Conservation (phyloP, 2,797 vertebrate genomes). For the Ptychadena robeensis region DNA sequence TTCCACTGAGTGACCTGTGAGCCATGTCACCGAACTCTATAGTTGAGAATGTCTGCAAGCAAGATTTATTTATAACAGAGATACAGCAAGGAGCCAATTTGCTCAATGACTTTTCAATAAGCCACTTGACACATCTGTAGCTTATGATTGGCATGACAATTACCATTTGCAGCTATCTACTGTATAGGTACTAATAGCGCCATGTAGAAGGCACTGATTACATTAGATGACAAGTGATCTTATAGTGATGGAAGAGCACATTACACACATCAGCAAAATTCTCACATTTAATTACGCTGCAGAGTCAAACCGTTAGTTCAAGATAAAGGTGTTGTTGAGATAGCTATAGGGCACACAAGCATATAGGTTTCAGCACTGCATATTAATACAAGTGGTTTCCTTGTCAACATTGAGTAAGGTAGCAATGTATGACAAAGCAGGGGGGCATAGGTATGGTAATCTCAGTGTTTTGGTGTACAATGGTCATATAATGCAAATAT, state of each 20-base stretch:
- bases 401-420: not conserved
- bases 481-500: not conserved
- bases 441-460: too few species aligned
- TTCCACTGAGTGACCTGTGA: not conserved
- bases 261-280: not conserved
- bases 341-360: not conserved
- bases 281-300: conserved; percentile 20
- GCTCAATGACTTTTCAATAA: conserved; percentile 22
- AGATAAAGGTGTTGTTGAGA: conserved; percentile 2
- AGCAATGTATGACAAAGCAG: not conserved
- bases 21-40: not conserved
- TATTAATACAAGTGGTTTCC: not conserved
- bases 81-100: conserved; percentile 12
- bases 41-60: not conserved
- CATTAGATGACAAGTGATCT: conserved; percentile 40
- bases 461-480: not conserved
- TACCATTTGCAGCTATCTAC: conserved; percentile 14
- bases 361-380: not conserved
- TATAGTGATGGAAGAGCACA: conserved; percentile 29
- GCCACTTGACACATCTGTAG: conserved; percentile 26
- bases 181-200: conserved; percentile 21
- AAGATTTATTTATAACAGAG: not conserved
- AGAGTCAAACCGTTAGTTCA: conserved; percentile 1
- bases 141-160: conserved; percentile 5
- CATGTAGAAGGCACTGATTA: conserved; percentile 42